These are phyloP conservation scores for Bergia puertoricense DNA, from an alignment of 92 coral and sea anemone species.

Conservation along the genomic window DNA sequence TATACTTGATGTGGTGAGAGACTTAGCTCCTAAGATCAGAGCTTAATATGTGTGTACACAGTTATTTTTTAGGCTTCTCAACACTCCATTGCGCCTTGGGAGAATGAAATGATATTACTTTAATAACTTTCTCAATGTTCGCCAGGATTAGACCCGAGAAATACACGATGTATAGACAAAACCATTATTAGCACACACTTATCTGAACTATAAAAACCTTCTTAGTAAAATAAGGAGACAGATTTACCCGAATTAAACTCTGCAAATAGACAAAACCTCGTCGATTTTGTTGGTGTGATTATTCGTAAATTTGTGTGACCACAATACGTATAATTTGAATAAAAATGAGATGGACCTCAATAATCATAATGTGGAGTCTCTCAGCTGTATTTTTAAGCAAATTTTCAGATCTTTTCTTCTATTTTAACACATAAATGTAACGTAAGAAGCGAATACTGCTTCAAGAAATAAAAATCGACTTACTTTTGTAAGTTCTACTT, in stretches of 20 bases:
- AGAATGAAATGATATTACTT: slow-evolving; percentile 68
- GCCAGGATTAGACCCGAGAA: slow-evolving; percentile 83
- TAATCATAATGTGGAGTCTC: slow-evolving; percentile 26
- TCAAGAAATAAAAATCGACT: not conserved
- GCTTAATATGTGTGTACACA: slow-evolving; percentile 21
- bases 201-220: slow-evolving; percentile 72
- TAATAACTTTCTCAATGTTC: slow-evolving; percentile 82
- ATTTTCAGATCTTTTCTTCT: not conserved
- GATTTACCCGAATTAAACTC: slow-evolving; percentile 81
- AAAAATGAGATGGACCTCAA: slow-evolving; percentile 48
- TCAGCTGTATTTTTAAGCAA: slow-evolving; percentile 17
- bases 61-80: slow-evolving; percentile 45
- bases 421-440: slow-evolving; percentile 41
- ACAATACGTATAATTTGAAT: slow-evolving; percentile 62
- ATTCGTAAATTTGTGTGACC: slow-evolving; percentile 48
- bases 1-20: not conserved
- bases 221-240: slow-evolving; percentile 79
- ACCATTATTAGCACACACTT: slow-evolving; percentile 92
- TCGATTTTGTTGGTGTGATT: slow-evolving; percentile 32
- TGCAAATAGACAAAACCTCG: slow-evolving; percentile 61
- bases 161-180: slow-evolving; percentile 81
- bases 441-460: slow-evolving; percentile 36
- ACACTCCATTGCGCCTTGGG: slow-evolving; percentile 59
- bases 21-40: slow-evolving; percentile 2
- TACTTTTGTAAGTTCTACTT: slow-evolving; percentile 32